A percentile compares a stretch with the other conserved stretches of the same genome.
Evolutionary conservation across 2,888 invertebrate genomes (phyloP).

Genomic region (Dichetophora obliterata): DNA sequence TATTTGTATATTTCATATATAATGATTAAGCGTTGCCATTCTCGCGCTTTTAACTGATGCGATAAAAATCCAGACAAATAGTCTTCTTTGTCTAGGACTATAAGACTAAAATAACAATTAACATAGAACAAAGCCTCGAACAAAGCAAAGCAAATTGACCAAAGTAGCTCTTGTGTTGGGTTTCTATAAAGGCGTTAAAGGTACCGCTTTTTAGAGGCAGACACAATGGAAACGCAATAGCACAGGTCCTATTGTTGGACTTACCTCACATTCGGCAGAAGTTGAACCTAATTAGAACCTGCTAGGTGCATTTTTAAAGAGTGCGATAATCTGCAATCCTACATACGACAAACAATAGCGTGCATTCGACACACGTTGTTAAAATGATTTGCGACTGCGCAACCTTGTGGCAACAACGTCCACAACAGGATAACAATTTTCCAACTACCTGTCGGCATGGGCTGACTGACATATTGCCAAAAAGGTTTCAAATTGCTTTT

Average conservation of each 20-base stretch:
- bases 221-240: conserved; percentile 46
- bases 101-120: conserved; percentile 29
- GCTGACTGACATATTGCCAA: conserved; percentile 4
- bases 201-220: neutral
- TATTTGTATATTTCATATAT: too few species aligned
- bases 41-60: conserved; percentile 14
- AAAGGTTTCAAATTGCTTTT: conserved; percentile 26
- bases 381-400: conserved; percentile 34
- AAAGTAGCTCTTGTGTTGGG: neutral
- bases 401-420: conserved; percentile 1
- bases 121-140: neutral
- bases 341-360: conserved; percentile 31
- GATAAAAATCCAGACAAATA: conserved; percentile 32
- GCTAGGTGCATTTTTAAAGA: conserved; percentile 34
- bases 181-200: neutral
- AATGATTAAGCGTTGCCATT: neutral
- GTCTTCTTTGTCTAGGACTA: conserved; percentile 22
- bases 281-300: conserved; percentile 7
- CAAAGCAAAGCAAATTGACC: neutral
- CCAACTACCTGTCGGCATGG: neutral
- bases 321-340: conserved; percentile 40
- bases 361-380: conserved; percentile 45
- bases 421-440: neutral
- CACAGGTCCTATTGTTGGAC: conserved; percentile 18
- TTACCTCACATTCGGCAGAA: neutral